Percentiles rank a stretch among this genome's conserved stretches.
phyloP scores from a whole-genome alignment of 1,140 invertebrate genomes.

The Harlomillsia oculata region DNA sequence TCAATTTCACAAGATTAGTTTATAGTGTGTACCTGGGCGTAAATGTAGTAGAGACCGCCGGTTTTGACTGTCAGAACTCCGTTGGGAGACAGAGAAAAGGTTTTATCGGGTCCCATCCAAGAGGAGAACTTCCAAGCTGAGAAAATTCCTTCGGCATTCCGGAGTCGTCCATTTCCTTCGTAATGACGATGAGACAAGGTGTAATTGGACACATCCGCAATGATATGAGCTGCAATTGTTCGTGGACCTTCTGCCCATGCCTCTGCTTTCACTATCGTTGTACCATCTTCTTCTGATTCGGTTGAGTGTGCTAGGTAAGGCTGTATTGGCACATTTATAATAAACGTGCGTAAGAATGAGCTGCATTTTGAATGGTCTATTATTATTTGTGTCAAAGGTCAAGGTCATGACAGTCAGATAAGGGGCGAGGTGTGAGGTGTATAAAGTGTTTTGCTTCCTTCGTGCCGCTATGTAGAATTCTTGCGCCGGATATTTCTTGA shows the following conservation, averaged over 20 bases:
- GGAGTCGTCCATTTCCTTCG: conserved; percentile 44
- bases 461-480: no score
- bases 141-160: conserved; percentile 44
- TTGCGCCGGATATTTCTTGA: no score
- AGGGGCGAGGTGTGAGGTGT: no score
- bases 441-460: no score
- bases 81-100: conserved; percentile 39
- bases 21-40: conserved; percentile 47
- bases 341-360: no score
- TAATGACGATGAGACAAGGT: conserved; percentile 30
- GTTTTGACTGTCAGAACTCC: conserved; percentile 49
- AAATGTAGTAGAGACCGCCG: conserved; percentile 54
- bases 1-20: neutral
- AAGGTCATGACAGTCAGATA: no score
- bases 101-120: conserved; percentile 42
- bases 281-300: no score
- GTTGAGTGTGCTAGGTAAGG: no score
- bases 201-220: conserved; percentile 29
- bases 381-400: no score
- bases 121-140: conserved; percentile 44
- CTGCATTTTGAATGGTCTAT: no score
- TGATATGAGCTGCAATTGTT: conserved; percentile 26
- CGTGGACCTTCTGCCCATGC: conserved; percentile 30
- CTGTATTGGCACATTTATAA: no score
- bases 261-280: conserved; percentile 33